These are phyloP conservation scores for Chinchilla lanigera DNA, from an alignment of 2,113 vertebrate species.

Conservation along the genomic window DNA sequence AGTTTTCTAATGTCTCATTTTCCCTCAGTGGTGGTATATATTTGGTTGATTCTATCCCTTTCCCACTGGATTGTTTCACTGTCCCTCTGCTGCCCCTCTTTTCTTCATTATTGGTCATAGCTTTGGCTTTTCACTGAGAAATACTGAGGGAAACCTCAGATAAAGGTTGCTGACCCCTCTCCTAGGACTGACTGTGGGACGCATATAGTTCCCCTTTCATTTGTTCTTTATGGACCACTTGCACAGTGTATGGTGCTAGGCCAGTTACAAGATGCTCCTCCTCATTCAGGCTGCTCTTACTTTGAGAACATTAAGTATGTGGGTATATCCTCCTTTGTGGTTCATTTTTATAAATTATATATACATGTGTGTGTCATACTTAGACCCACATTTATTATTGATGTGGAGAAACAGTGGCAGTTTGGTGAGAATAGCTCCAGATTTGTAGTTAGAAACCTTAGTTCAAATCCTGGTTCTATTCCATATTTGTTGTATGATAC, in stretches of 20 bases:
- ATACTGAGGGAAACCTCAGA: background rate
- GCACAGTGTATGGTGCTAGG: background rate
- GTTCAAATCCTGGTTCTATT: slow-evolving; percentile 12
- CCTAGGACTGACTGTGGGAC: background rate
- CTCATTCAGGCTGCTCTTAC: background rate
- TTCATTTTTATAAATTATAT: background rate
- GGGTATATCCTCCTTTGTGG: background rate
- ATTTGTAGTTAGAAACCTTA: slow-evolving; percentile 3
- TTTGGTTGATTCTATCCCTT: background rate
- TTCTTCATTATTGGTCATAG: background rate
- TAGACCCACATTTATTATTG: background rate
- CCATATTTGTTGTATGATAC: background rate
- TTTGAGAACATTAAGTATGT: background rate
- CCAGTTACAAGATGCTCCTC: background rate
- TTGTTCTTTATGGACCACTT: background rate
- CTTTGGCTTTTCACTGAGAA: background rate
- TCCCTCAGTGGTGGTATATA: background rate
- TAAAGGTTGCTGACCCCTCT: background rate
- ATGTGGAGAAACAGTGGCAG: background rate
- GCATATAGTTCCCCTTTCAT: background rate
- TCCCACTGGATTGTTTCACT: background rate
- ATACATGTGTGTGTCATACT: background rate
- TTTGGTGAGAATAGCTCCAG: background rate
- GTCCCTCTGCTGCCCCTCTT: background rate
- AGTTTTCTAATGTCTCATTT: background rate